These are phyloP conservation scores for Poicephalus meyeri DNA, from an alignment of 2,113 vertebrate genomes.

Conservation along the genomic window DNA sequence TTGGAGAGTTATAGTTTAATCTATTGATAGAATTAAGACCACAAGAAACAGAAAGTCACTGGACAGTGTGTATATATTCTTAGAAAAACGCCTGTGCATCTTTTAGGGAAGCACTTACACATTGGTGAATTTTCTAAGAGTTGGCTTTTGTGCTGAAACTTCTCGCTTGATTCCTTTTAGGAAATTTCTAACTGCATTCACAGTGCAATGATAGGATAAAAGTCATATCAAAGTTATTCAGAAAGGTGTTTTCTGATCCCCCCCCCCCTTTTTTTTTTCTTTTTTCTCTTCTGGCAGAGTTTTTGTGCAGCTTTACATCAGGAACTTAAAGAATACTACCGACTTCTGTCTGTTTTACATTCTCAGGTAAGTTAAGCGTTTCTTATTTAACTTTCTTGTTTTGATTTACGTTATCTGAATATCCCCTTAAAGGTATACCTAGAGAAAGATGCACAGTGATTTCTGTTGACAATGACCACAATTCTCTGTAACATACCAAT, in stretches of 20 bases:
- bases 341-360: slow-evolving; percentile 93
- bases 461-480: neutral
- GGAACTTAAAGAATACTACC: slow-evolving; percentile 96
- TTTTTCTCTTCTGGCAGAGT: slow-evolving; percentile 74
- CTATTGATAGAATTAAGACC: neutral
- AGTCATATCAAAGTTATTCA: neutral
- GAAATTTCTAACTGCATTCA: neutral
- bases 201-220: neutral
- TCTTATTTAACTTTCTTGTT: neutral
- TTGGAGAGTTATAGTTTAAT: neutral
- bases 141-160: neutral
- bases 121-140: neutral
- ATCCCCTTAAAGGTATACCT: neutral
- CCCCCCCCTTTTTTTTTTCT: too few relatives aligned
- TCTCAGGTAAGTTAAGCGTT: slow-evolving; percentile 83
- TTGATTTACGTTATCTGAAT: neutral
- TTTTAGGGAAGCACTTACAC: neutral
- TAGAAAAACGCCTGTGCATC: neutral
- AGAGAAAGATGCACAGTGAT: neutral
- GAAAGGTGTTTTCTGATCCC: neutral
- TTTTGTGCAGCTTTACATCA: slow-evolving; percentile 97
- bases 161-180: neutral
- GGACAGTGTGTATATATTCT: neutral
- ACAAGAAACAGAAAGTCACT: neutral
- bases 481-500: neutral